Evolutionary conservation across 2,113 vertebrate species (phyloP).

Genomic region (Bambusicola thoracicus): DNA sequence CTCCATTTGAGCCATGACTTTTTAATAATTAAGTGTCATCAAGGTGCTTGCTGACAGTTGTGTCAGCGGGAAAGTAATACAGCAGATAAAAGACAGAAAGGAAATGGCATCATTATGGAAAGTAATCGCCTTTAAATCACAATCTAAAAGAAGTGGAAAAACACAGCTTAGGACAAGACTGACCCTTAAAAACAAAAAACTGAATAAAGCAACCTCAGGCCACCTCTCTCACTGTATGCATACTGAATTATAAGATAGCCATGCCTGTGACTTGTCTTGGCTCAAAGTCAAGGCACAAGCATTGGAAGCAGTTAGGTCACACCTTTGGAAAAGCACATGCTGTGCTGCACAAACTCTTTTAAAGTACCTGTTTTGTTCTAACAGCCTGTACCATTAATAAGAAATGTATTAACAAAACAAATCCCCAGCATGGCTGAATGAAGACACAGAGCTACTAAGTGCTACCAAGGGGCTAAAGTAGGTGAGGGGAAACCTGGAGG

Average conservation of each 20-base stretch:
- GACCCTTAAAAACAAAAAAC: not conserved
- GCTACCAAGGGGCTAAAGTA: not conserved
- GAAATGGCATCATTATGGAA: slow-evolving; percentile 2
- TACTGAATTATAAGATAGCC: not conserved
- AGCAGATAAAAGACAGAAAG: slow-evolving; percentile 1
- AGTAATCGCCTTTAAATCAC: not conserved
- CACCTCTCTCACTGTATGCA: not conserved
- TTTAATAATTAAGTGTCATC: slow-evolving; percentile 24
- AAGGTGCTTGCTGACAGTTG: not conserved
- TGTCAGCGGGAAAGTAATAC: not conserved
- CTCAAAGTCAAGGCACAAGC: not conserved
- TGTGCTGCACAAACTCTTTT: not conserved
- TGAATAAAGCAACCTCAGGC: not conserved
- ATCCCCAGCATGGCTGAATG: not conserved
- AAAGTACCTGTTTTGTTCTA: not conserved
- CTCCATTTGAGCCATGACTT: not conserved
- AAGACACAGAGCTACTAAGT: not conserved
- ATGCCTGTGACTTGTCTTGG: not conserved
- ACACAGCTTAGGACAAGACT: not conserved
- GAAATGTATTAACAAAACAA: not conserved
- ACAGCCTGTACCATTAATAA: not conserved
- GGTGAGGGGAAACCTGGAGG: not conserved
- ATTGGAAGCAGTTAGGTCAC: not conserved
- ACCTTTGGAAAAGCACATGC: not conserved
- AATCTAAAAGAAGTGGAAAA: not conserved